phyloP scores from a whole-genome alignment of 2,797 vertebrate species.

The Malacoctenus gilli region DNA sequence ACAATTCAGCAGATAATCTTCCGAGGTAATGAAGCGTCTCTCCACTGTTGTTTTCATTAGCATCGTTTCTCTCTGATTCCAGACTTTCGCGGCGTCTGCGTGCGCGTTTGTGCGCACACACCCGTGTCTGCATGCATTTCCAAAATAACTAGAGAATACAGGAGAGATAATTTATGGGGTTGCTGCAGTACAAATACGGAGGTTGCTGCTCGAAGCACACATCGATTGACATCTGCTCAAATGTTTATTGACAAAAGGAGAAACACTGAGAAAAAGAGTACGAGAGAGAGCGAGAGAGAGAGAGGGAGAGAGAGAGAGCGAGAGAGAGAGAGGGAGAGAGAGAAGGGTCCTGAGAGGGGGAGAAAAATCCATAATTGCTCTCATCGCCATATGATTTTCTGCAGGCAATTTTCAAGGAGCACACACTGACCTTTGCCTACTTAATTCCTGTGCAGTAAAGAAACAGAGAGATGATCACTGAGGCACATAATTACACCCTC shows the following conservation, averaged over 20 bases:
- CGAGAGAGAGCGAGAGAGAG: constrained; percentile 46
- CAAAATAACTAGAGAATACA: constrained; percentile 58
- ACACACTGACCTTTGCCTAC: constrained; percentile 84
- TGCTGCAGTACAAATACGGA: constrained; percentile 68
- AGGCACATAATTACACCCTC: constrained; percentile 85
- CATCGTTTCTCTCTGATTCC: constrained; percentile 30
- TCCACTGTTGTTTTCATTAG: constrained; percentile 57
- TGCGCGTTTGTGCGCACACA: not conserved
- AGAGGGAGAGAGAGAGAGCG: constrained; percentile 71
- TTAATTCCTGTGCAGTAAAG: constrained; percentile 84
- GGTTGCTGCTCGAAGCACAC: constrained; percentile 72
- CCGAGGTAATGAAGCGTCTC: constrained; percentile 56
- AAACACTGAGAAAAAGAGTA: constrained; percentile 66
- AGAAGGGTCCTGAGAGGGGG: constrained; percentile 58
- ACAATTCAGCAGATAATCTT: constrained; percentile 47
- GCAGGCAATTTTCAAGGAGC: constrained; percentile 81
- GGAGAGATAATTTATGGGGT: constrained; percentile 63
- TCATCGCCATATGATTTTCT: constrained; percentile 84
- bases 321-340: constrained; percentile 41
- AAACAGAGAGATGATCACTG: constrained; percentile 83
- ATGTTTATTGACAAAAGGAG: constrained; percentile 77
- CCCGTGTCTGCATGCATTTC: constrained; percentile 42
- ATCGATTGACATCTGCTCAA: constrained; percentile 81
- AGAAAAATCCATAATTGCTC: constrained; percentile 83
- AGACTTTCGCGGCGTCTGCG: constrained; percentile 4